Percentiles rank a stretch among this genome's conserved stretches.
Evolutionary conservation across 2,113 vertebrate genomes (phyloP).

Genomic region (Heliornis fulica): DNA sequence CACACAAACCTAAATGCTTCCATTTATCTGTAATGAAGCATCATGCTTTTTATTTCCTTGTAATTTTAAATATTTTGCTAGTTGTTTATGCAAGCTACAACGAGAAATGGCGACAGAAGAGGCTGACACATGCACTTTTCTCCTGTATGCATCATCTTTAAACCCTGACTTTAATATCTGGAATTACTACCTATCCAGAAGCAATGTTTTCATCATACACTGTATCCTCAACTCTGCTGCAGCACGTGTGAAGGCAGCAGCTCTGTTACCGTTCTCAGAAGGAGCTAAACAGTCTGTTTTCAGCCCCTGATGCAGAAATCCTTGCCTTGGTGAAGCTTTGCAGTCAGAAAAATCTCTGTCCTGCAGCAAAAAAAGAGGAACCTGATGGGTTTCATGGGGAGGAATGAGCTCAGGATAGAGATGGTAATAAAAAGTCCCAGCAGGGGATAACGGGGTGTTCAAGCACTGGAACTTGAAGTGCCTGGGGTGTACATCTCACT

Average conservation of each 20-base stretch:
- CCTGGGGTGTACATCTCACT: not conserved
- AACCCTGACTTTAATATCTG: not conserved
- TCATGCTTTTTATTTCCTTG: accelerated
- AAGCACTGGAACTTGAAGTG: not conserved
- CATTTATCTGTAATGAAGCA: not conserved
- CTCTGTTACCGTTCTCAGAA: too few species aligned
- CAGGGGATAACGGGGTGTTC: not conserved
- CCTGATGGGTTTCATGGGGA: not conserved
- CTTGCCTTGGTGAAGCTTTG: not conserved
- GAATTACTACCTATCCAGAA: not conserved
- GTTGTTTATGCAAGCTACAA: not conserved
- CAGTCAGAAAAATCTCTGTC: not conserved
- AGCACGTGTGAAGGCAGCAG: too few species aligned
- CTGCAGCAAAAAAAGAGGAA: not conserved
- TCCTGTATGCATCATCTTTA: not conserved
- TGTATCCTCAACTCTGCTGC: not conserved
- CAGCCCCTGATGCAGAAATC: not conserved
- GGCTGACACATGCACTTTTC: not conserved
- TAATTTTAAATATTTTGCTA: not conserved
- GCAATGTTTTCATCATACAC: not conserved
- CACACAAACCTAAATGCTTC: not conserved
- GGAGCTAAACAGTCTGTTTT: too few species aligned
- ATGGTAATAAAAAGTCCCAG: not conserved
- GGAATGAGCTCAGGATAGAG: not conserved
- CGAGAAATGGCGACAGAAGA: not conserved